A percentile compares a stretch with the other conserved stretches of the same genome.
Conservation (phyloP, 2,797 vertebrate genomes). For the Eulemur rubriventer region DNA sequence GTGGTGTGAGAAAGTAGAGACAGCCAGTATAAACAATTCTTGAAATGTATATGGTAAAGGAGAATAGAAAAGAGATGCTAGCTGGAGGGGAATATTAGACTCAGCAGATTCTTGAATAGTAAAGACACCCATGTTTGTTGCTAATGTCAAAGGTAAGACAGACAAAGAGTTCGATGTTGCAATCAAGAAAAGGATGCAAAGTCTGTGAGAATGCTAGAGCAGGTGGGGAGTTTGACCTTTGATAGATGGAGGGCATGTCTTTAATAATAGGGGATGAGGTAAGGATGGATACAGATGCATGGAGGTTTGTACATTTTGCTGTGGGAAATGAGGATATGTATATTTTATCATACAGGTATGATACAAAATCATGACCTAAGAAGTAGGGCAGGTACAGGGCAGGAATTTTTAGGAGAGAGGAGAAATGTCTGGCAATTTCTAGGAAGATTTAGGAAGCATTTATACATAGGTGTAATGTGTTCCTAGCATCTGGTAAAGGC, state of each 20-base stretch:
- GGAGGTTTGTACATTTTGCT: neutral
- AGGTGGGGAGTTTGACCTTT: neutral
- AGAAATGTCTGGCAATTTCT: neutral
- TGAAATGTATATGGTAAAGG: neutral
- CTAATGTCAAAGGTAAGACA: neutral
- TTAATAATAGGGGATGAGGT: neutral
- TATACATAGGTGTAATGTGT: neutral
- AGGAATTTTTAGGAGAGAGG: neutral
- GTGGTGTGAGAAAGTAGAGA: neutral
- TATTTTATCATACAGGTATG: neutral
- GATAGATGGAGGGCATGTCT: neutral
- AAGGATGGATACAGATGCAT: neutral
- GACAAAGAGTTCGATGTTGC: neutral
- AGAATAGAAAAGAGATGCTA: neutral
- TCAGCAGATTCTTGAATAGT: neutral
- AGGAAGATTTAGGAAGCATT: neutral
- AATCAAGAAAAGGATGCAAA: neutral
- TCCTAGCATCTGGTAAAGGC: neutral
- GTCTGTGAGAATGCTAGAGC: neutral
- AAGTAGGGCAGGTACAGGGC: neutral
- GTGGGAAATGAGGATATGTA: neutral
- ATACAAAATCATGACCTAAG: neutral
- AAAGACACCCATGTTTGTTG: neutral
- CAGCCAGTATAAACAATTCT: neutral
- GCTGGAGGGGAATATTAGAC: neutral